A percentile compares a stretch with the other conserved stretches of the same genome.
Evolutionary conservation across 2,888 invertebrate genomes (phyloP).

Genomic region (Orchesellides sinensis): DNA sequence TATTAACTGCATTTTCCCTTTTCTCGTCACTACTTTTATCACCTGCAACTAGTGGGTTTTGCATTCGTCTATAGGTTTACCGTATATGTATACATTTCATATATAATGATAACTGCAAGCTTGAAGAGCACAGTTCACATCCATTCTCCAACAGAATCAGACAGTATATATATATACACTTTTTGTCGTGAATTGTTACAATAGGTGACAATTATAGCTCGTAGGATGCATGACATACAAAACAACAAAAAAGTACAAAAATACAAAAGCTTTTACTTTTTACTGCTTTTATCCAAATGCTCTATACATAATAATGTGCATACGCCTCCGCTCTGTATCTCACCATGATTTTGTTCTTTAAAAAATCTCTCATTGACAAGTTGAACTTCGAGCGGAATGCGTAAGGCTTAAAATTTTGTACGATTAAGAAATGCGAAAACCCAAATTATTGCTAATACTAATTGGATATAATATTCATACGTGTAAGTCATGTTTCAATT

Average conservation of each 20-base stretch:
- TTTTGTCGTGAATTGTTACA: conserved; percentile 14
- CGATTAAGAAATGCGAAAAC: too few species aligned
- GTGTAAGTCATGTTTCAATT: too few species aligned
- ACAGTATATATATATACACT: conserved; percentile 6
- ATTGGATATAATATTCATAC: too few species aligned
- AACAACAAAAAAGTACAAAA: conserved; percentile 11
- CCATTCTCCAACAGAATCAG: neutral
- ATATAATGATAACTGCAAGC: too few species aligned
- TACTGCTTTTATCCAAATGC: neutral
- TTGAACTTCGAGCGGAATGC: too few species aligned
- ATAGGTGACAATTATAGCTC: conserved; percentile 35
- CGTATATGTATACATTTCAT: neutral
- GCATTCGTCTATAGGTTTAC: neutral
- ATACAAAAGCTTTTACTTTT: conserved; percentile 4
- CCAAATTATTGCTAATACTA: too few species aligned
- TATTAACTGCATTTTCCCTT: conserved; percentile 29
- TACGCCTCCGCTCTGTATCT: conserved; percentile 14
- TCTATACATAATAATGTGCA: neutral
- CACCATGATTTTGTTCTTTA: too few species aligned
- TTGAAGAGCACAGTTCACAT: too few species aligned
- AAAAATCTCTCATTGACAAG: too few species aligned
- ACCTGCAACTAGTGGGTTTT: neutral
- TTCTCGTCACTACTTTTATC: neutral
- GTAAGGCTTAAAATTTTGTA: too few species aligned
- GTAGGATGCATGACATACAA: conserved; percentile 59